Evolutionary conservation across 2,797 vertebrate species (phyloP).

Genomic region (Synaphobranchus kaupii): DNA sequence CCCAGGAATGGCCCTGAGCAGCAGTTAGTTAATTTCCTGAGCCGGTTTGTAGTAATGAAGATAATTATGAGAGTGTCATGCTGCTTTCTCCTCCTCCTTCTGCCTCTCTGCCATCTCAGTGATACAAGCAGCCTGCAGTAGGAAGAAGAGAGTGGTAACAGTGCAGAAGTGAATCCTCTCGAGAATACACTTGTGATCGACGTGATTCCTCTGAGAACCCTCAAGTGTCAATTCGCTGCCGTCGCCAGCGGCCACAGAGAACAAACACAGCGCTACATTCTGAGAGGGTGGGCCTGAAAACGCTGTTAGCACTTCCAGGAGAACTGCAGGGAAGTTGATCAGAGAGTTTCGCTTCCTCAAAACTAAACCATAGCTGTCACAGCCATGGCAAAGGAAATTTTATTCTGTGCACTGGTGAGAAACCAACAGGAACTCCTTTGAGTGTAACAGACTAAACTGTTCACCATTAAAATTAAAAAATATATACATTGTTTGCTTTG

Average conservation of each 20-base stretch:
- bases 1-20: constrained; percentile 54
- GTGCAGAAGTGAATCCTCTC: not conserved
- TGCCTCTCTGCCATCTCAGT: not conserved
- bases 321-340: constrained; percentile 6
- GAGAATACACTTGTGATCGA: not conserved
- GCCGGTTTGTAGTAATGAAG: constrained; percentile 61
- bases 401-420: not conserved
- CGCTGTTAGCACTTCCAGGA: constrained; percentile 15
- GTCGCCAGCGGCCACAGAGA: not conserved
- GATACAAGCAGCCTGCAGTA: not conserved
- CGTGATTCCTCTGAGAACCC: not conserved
- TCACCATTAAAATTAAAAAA: not conserved
- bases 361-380: not conserved
- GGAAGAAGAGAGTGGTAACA: not conserved
- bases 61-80: constrained; percentile 60
- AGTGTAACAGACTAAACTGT: too few species aligned
- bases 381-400: not conserved
- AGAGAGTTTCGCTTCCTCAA: not conserved
- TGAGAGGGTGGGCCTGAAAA: not conserved
- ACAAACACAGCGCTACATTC: not conserved
- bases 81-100: constrained; percentile 51
- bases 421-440: not conserved
- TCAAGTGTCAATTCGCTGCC: not conserved
- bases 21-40: constrained; percentile 72
- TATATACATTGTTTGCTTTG: not conserved